Percentiles rank a stretch among this genome's conserved stretches.
Evolutionary conservation across 2,113 vertebrate species (phyloP).

Genomic region (Rattus rattus): DNA sequence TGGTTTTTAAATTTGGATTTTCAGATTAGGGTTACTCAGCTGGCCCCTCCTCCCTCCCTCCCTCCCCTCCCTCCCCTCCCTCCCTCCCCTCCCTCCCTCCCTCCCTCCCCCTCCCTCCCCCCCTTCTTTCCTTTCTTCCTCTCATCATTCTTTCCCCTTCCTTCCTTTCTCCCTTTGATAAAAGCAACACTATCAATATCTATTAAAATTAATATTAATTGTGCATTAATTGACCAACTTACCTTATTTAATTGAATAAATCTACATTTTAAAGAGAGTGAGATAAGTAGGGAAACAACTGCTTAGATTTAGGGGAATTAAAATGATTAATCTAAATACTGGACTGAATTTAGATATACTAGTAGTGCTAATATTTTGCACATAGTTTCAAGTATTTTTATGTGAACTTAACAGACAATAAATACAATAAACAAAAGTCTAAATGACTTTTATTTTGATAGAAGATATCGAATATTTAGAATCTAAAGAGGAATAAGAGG

Average conservation of each 20-base stretch:
- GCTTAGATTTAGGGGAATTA: not conserved
- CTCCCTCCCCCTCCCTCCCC: not conserved
- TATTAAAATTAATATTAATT: conserved; percentile 35
- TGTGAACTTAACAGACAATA: not conserved
- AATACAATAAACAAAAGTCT: not conserved
- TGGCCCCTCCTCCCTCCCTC: not conserved
- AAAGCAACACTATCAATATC: conserved; percentile 45
- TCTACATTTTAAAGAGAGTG: conserved; percentile 35
- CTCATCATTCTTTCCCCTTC: not conserved
- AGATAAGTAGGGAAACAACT: not conserved
- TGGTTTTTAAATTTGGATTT: not conserved
- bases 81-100: not conserved
- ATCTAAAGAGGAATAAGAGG: conserved; percentile 20
- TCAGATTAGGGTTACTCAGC: not conserved
- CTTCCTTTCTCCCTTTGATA: conserved; percentile 1
- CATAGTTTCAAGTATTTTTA: not conserved
- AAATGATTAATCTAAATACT: conserved; percentile 20
- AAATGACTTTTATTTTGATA: conserved; percentile 21
- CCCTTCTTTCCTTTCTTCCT: not conserved
- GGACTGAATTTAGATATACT: conserved; percentile 16
- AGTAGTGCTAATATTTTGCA: conserved; percentile 1
- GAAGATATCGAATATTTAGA: not conserved
- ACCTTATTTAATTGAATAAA: conserved; percentile 40
- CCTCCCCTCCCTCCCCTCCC: not conserved
- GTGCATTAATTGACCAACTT: not conserved